phyloP scores from a whole-genome alignment of 2,113 vertebrate genomes.

The Bubalus kerabau region DNA sequence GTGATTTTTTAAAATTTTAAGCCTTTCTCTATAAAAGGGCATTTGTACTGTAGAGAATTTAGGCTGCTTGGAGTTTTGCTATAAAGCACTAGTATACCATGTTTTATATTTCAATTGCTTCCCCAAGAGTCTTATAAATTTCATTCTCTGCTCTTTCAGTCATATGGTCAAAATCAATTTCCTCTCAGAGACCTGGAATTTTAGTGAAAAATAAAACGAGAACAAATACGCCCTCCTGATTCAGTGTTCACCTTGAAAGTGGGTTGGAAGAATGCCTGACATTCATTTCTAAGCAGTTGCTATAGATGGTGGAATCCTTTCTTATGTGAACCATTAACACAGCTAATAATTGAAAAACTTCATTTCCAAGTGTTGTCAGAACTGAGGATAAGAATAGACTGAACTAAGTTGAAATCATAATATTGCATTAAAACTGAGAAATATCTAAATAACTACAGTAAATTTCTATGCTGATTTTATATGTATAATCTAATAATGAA shows the following conservation, averaged over 20 bases:
- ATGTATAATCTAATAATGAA: neutral
- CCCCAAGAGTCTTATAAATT: neutral
- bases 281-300: neutral
- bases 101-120: constrained; percentile 28
- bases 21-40: neutral
- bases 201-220: constrained; percentile 44
- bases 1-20: neutral
- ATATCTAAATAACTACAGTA: neutral
- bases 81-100: neutral
- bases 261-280: neutral
- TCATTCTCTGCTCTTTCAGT: neutral
- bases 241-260: neutral
- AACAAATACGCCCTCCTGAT: neutral
- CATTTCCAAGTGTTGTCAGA: constrained; percentile 25
- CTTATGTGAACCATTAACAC: constrained; percentile 22
- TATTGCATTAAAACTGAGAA: neutral
- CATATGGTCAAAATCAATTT: constrained; percentile 42
- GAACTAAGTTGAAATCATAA: neutral
- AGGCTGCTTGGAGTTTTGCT: neutral
- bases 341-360: constrained; percentile 16
- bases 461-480: constrained; percentile 7
- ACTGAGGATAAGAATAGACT: neutral
- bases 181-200: neutral
- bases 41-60: neutral
- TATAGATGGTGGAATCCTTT: neutral